A percentile compares a stretch with the other conserved stretches of the same genome.
These are phyloP conservation scores for Pocillopora grandis DNA, from an alignment of 92 coral and sea anemone genomes.

Conservation along the genomic window DNA sequence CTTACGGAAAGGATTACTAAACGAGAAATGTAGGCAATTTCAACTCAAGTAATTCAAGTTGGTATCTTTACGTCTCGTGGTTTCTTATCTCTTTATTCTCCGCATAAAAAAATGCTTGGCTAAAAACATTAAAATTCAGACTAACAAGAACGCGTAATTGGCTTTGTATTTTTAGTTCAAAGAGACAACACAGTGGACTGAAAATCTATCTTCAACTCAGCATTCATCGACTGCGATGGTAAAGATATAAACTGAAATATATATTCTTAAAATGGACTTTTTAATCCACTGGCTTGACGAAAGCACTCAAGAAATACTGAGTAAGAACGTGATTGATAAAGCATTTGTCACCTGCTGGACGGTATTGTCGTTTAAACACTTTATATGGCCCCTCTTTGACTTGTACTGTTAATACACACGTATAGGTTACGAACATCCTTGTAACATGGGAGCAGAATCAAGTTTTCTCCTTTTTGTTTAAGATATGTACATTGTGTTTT, in stretches of 20 bases:
- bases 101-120: no score
- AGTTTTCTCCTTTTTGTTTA: neutral
- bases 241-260: no score
- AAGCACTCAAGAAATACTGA: neutral
- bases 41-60: neutral
- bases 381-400: neutral
- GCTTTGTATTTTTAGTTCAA: no score
- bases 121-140: no score
- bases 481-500: neutral
- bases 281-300: neutral
- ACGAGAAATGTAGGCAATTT: neutral
- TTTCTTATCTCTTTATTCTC: no score
- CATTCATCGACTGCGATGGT: no score
- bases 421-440: neutral
- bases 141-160: no score
- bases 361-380: neutral
- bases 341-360: slow-evolving; percentile 37
- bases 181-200: no score
- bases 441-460: neutral
- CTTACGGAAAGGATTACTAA: neutral
- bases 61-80: neutral
- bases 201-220: no score
- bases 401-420: neutral
- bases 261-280: neutral
- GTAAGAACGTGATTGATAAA: slow-evolving; percentile 1